A percentile compares a stretch with the other conserved stretches of the same genome.
phyloP scores from a whole-genome alignment of 2,888 invertebrate genomes.

The Octonoba sinensis region DNA sequence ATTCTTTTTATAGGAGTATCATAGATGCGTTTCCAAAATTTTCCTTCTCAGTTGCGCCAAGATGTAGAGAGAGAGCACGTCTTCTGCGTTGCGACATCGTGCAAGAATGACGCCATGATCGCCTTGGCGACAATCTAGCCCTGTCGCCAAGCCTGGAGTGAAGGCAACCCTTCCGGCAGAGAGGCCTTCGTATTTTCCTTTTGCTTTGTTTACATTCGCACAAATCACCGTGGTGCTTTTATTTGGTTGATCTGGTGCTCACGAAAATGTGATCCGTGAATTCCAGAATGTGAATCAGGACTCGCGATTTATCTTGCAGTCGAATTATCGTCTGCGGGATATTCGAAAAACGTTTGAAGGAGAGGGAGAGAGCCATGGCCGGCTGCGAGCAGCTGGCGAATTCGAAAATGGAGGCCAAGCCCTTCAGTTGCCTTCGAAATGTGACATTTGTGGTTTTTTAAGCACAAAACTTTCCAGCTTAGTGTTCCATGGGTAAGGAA shows the following conservation, averaged over 20 bases:
- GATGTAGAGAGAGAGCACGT: too few species aligned
- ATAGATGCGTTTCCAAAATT: too few species aligned
- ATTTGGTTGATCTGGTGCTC: neutral
- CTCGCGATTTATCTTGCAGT: too few species aligned
- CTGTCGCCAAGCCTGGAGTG: slow-evolving; percentile 17
- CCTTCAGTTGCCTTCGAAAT: slow-evolving; percentile 38
- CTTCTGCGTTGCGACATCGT: too few species aligned
- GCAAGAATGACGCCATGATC: neutral
- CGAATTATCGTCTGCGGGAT: too few species aligned
- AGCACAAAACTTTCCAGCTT: slow-evolving; percentile 17
- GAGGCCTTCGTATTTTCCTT: slow-evolving; percentile 50
- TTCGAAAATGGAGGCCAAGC: slow-evolving; percentile 60
- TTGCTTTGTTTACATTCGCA: slow-evolving; percentile 51
- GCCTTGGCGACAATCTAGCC: slow-evolving; percentile 36
- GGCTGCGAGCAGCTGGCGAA: slow-evolving; percentile 52
- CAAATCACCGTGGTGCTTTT: slow-evolving; percentile 28
- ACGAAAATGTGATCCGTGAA: slow-evolving; percentile 18
- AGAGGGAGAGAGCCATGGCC: slow-evolving; percentile 26
- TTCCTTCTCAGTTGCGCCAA: too few species aligned
- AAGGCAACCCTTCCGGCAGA: slow-evolving; percentile 46
- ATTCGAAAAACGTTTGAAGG: too few species aligned
- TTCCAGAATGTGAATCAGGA: too few species aligned
- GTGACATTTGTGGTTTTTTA: slow-evolving; percentile 35
- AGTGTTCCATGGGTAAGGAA: slow-evolving; percentile 87
- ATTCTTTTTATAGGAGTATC: too few species aligned